Evolutionary conservation across 1,140 invertebrate species (phyloP).

Genomic region (Cardiocondyla obscurior): DNA sequence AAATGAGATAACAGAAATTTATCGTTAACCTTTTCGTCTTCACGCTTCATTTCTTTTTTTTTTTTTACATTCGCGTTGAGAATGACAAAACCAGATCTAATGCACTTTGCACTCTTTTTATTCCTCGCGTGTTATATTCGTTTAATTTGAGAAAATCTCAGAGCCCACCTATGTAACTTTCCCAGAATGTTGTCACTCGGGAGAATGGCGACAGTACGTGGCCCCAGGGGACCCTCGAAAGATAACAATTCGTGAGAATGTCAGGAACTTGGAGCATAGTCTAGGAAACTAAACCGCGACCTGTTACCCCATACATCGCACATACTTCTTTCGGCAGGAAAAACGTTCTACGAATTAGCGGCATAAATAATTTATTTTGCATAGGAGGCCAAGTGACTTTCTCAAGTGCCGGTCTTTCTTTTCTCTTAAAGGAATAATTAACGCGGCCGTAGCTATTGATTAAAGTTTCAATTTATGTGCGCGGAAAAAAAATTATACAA

Average conservation of each 20-base stretch:
- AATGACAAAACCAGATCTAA: neutral
- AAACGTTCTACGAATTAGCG: neutral
- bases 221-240: neutral
- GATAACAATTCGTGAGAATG: constrained; percentile 61
- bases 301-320: neutral
- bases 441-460: neutral
- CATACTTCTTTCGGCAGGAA: neutral
- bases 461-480: neutral
- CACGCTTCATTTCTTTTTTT: too few relatives aligned
- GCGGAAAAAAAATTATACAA: neutral
- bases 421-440: neutral
- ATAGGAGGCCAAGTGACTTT: constrained; percentile 11
- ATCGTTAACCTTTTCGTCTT: neutral
- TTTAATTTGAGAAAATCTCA: neutral
- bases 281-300: neutral
- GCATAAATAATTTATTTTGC: constrained; percentile 18
- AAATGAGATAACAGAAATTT: neutral
- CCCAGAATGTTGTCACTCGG: constrained; percentile 7
- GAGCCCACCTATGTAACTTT: neutral
- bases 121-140: neutral
- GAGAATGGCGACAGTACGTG: constrained; percentile 51
- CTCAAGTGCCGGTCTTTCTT: neutral
- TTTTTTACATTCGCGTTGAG: neutral
- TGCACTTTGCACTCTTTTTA: neutral
- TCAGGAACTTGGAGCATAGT: constrained; percentile 13